Evolutionary conservation across 2,113 vertebrate species (phyloP).

Genomic region (Trochalopteron elliotii): DNA sequence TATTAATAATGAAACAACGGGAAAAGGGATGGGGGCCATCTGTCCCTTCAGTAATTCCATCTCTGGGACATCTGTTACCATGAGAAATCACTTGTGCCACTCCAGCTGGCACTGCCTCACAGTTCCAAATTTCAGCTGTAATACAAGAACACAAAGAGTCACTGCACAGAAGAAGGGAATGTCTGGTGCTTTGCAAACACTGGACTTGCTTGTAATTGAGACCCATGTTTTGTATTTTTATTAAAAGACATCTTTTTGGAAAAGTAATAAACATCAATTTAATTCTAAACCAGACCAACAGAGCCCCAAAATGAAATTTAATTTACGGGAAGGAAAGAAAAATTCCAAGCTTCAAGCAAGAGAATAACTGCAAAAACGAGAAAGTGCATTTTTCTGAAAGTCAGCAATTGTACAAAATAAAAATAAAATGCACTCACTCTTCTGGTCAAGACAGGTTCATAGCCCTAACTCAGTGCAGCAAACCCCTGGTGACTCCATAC

Average conservation of each 20-base stretch:
- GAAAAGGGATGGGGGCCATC: constrained; percentile 38
- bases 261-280: not conserved
- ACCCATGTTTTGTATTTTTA: not conserved
- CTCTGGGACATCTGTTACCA: constrained; percentile 40
- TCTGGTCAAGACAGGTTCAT: not conserved
- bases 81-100: constrained; percentile 24
- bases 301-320: not conserved
- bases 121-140: not conserved
- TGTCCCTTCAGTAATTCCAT: constrained; percentile 36
- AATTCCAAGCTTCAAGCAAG: not conserved
- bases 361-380: not conserved
- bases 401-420: not conserved
- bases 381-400: not conserved
- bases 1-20: constrained; percentile 12
- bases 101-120: constrained; percentile 52
- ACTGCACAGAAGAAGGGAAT: not conserved
- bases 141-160: not conserved
- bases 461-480: not conserved
- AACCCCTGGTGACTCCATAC: not conserved
- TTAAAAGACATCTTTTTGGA: not conserved
- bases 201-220: not conserved
- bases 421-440: not conserved
- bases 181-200: not conserved
- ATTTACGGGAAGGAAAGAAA: not conserved
- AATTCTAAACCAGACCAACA: not conserved